phyloP scores from a whole-genome alignment of 2,888 invertebrate genomes.

The Globia sparganii region DNA sequence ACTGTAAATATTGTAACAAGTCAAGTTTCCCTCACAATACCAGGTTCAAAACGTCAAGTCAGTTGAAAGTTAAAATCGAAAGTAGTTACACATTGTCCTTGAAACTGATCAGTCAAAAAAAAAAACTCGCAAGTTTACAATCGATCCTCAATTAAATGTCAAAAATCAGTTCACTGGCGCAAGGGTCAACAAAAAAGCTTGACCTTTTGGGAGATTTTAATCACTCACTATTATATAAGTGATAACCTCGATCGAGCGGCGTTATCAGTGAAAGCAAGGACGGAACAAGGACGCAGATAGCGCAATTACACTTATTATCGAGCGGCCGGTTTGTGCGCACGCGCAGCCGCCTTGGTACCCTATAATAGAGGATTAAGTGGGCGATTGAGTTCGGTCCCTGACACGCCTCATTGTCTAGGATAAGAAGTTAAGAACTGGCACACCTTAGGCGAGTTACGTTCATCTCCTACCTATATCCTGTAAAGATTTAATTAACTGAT shows the following conservation, averaged over 20 bases:
- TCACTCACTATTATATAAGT: slow-evolving; percentile 77
- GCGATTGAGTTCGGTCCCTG: slow-evolving; percentile 77
- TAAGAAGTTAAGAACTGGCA: slow-evolving; percentile 71
- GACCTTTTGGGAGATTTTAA: slow-evolving; percentile 75
- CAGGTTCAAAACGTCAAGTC: slow-evolving; percentile 40
- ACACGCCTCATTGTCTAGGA: slow-evolving; percentile 82
- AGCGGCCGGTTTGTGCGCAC: slow-evolving; percentile 73
- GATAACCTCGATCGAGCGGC: slow-evolving; percentile 73
- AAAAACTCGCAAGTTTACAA: slow-evolving; percentile 51
- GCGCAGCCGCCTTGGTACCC: slow-evolving; percentile 69
- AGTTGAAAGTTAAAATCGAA: slow-evolving; percentile 58
- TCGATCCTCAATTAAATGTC: slow-evolving; percentile 70
- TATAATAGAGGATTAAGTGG: slow-evolving; percentile 76
- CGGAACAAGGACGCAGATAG: slow-evolving; percentile 86
- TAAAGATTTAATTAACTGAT: slow-evolving; percentile 52
- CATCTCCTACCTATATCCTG: slow-evolving; percentile 51
- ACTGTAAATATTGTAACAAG: slow-evolving; percentile 27
- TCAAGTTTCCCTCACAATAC: slow-evolving; percentile 40
- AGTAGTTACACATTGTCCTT: slow-evolving; percentile 60
- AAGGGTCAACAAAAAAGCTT: slow-evolving; percentile 70
- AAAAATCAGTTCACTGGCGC: slow-evolving; percentile 74
- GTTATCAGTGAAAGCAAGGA: slow-evolving; percentile 90
- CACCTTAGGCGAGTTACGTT: slow-evolving; percentile 62
- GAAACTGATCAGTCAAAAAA: slow-evolving; percentile 61
- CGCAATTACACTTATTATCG: slow-evolving; percentile 85